Evolutionary conservation across 2,113 vertebrate species (phyloP), one percentile per base, ranked within the genome.

Genomic region (Cyrtonyx montezumae): DNA sequence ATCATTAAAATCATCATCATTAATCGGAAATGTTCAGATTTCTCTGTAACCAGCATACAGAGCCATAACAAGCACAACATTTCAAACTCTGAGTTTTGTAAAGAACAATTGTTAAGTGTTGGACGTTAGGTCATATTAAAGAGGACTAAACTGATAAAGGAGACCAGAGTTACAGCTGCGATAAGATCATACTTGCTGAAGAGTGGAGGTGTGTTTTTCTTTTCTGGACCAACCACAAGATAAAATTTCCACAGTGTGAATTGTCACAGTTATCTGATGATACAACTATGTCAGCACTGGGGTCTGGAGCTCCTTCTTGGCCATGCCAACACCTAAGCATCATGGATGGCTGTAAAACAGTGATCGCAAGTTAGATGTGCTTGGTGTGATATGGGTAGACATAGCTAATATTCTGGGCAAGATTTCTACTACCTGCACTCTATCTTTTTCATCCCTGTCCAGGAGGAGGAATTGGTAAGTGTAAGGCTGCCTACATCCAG

Each of bases 21-120:
- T 40, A 11, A 11, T 63, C 59, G 19, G 55, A 77, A 63, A 16
- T 30, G 40, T 78, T 65, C 28, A 4, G 11, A 53, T 14, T 48
- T 88, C 21, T 80, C 43, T 56, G 13, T 37, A 40, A 70, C 73
- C 42, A 62, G 14, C 7, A 36, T 18, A 32, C 4, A 4, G 7
- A 28, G 15, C 17, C 9, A 4, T 55, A 68, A 43, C 2, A 11
- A 45, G 3, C 25, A 37, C 17, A 25, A 0, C 1, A 21, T 83
- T 85, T 79, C 59, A 84, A 90, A 19, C 6, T 65, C 48, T 53
- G n/a, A 40, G 23, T 80, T 19, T 21, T 63, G 22, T 4, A 30
- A 1, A 45, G 15, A 58, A 8, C 4, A 46, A 46, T 58, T 46
- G 23, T 20, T 68, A 68, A 40, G 17, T 37, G 8, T 0, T 79